Base-by-base conservation (phyloP, 2,113 vertebrate genomes). In the Melanocharis versteri region DNA sequence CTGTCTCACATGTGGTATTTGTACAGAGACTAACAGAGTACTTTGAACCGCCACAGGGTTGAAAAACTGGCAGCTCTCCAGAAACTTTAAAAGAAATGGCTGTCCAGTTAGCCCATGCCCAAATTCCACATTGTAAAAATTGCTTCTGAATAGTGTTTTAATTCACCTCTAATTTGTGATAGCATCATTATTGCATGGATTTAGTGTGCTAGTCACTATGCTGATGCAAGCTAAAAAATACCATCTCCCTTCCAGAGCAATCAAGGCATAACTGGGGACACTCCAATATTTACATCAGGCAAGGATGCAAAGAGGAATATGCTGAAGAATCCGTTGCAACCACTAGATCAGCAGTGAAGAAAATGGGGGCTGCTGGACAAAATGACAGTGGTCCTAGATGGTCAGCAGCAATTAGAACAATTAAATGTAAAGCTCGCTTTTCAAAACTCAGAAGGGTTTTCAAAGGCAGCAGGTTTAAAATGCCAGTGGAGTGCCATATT, bases 401-500 rank as follows among this genome's bases (percentile, higher is more conserved):
- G 60, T 48, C 56, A 79, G 39, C 0, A 76, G 62, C 37, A 83
- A 77, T 48, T 47, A 50, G 21, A 83, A 92, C 6, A 69, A 54
- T 13, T 61, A 73, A 66, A 78, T 5, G 2, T 76, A 86, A 68
- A 23, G 47, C 7, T 86, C 0, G 0, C 27, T 83, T 92, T 83
- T 62, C 62, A 72, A 65, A 90, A 77, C 26, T 88, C 30, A 31
- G 31, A 50, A 42, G 3, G 6, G 17, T 69, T 80, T 83, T 71
- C 69, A 83, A 86, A 92, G 60, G 56, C 83, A 88, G 62, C 7
- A 86, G 39, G 79, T 92, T 88, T 89, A 88, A 93, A 90, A 86
- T 18, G 26, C 50, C 79, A 90, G 15, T 6, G 15, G 50, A 92
- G 10, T 39, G 31, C 18, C 58, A 84, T 9, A 22, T 47, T 56